phyloP scores from a whole-genome alignment of 1,140 invertebrate species.

The Portunus trituberculatus region DNA sequence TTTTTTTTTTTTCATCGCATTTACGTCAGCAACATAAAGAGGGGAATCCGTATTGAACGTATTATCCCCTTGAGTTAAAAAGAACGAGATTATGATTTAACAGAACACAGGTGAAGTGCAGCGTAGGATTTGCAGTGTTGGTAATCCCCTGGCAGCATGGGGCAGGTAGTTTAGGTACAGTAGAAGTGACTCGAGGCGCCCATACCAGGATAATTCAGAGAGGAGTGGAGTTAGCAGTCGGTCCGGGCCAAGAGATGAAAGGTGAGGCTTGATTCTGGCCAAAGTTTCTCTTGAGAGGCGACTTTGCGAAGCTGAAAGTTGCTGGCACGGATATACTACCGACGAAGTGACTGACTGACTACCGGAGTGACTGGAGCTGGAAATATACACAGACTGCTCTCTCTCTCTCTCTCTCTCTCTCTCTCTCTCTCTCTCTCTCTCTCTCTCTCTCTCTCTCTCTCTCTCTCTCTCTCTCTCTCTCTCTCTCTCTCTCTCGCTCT shows the following conservation, averaged over 20 bases:
- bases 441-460: too few relatives aligned
- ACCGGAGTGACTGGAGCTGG: too few relatives aligned
- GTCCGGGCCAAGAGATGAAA: neutral
- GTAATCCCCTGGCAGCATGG: too few relatives aligned
- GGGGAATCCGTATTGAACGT: too few relatives aligned
- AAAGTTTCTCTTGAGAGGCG: conserved; percentile 28
- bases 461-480: conserved; percentile 16
- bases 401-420: conserved; percentile 27
- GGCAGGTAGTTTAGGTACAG: neutral
- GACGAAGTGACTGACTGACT: neutral
- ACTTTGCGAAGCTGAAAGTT: neutral
- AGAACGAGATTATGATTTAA: too few relatives aligned
- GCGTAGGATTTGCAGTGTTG: too few relatives aligned
- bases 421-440: too few relatives aligned
- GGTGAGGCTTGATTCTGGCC: conserved; percentile 6
- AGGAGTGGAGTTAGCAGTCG: neutral
- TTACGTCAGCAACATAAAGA: too few relatives aligned
- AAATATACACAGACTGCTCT: too few relatives aligned
- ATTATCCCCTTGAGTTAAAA: too few relatives aligned
- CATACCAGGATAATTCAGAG: neutral
- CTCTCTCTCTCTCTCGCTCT: neutral
- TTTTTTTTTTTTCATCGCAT: too few relatives aligned
- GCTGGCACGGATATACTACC: neutral
- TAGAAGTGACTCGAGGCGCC: neutral
- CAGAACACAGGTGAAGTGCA: too few relatives aligned